These are phyloP conservation scores for Drosophila grimshawi DNA, from an alignment of 1,140 invertebrate species.

Conservation along the genomic window DNA sequence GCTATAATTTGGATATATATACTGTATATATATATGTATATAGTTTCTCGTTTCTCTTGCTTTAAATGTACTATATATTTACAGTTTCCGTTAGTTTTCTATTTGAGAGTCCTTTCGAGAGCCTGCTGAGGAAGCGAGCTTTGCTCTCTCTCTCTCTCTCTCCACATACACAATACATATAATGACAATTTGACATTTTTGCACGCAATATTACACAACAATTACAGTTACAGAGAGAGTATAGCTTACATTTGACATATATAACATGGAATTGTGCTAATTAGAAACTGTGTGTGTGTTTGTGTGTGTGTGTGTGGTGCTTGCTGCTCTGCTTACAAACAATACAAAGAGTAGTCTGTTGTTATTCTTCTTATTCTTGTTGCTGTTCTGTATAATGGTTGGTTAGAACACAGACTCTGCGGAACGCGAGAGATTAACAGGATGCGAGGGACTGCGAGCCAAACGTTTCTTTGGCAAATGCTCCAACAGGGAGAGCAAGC, in stretches of 20 bases:
- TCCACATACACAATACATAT: slow-evolving; percentile 3
- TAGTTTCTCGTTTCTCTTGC: slow-evolving; percentile 39
- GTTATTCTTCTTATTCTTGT: too few species aligned
- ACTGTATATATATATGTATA: slow-evolving; percentile 33
- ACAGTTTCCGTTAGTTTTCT: slow-evolving; percentile 46
- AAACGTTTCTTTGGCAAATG: slow-evolving; percentile 97
- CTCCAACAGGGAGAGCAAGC: slow-evolving; percentile 93
- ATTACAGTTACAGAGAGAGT: slow-evolving; percentile 15
- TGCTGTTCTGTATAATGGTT: slow-evolving; percentile 15
- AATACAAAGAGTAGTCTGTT: background rate
- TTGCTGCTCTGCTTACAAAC: slow-evolving; percentile 1
- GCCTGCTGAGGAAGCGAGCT: slow-evolving; percentile 26
- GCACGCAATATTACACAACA: slow-evolving; percentile 22
- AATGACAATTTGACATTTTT: slow-evolving; percentile 27
- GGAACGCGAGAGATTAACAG: slow-evolving; percentile 95
- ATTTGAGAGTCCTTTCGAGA: slow-evolving; percentile 35
- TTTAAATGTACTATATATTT: slow-evolving; percentile 57
- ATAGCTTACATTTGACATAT: slow-evolving; percentile 11
- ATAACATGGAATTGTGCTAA: slow-evolving; percentile 51
- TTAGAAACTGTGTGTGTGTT: slow-evolving; percentile 33
- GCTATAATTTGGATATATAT: slow-evolving; percentile 52
- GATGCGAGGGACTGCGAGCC: slow-evolving; percentile 98
- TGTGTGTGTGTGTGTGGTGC: background rate
- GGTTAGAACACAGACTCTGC: slow-evolving; percentile 94
- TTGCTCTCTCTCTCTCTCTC: slow-evolving; percentile 21